Base-by-base conservation (phyloP, 2,797 vertebrate species). In the Ctenopoma multispine region DNA sequence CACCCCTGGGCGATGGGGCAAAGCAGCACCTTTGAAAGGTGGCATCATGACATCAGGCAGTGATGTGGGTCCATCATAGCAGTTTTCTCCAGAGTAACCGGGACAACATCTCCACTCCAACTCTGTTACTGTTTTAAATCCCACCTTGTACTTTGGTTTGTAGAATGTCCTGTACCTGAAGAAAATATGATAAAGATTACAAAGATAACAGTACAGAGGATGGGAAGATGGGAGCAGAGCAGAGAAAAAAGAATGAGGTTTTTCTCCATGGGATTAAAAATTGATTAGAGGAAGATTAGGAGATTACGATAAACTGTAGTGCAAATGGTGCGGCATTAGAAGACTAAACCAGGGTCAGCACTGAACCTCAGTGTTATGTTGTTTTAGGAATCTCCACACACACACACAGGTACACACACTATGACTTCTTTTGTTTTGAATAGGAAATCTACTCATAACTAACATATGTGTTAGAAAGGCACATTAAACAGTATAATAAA, bases 81-180 rank as follows among this genome's bases (percentile, higher is more conserved):
- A 99, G 74, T 90, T 93, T 87, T 97, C 95, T 75, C 98, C 98
- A 57, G 95, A 88, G 86, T 92, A 94, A 34, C 98, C 96, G 0
- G 97, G 98, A 75, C 98, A 99, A 77, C 98, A 99, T 41, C 95
- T 95, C 98, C 98, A 99, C 85, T 97, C 95, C 34, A 99, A 92
- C 72, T 99, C 96, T 0, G 97, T 98, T 88, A 99, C 96, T 0
- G 94, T 95, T 88, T 98, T 99, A 85, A 95, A 95, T 44, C 97
- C 97, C 36, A 97, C 92, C 87, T 97, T 99, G 92, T 99, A 99
- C 36, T 88, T 97, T 72, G 97, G 97, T 74, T 97, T 97, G 90
- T 95, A 95, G 86, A 97, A 95, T 0, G 96, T 97, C 79, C 94
- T 96, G 89, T 99, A 99, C 95, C 98, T 99, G 83, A 79, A 76